Percentiles rank a stretch among this genome's conserved stretches.
Evolutionary conservation across 2,113 vertebrate genomes (phyloP).

Genomic region (Charadrius vociferus): DNA sequence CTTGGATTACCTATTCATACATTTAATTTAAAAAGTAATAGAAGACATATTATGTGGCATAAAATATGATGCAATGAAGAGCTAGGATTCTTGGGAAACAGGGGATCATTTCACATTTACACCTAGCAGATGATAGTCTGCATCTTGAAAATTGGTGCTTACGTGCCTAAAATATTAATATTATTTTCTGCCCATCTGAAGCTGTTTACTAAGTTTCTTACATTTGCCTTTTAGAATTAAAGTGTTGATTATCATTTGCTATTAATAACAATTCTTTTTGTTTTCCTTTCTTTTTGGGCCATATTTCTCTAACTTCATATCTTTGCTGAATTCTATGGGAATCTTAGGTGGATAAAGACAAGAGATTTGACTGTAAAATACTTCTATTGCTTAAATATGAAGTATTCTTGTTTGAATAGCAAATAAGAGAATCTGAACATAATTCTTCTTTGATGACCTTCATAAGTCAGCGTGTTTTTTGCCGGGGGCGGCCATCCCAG

Average conservation of each 20-base stretch:
- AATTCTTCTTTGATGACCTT: background rate
- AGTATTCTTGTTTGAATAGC: background rate
- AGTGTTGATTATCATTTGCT: background rate
- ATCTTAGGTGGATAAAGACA: background rate
- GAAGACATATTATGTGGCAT: constrained; percentile 29
- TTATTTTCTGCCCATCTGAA: background rate
- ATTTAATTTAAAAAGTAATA: constrained; percentile 67
- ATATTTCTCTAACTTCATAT: background rate
- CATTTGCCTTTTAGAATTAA: background rate
- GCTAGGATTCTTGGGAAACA: constrained; percentile 27
- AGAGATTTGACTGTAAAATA: background rate
- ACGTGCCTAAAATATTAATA: background rate
- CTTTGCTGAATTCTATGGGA: background rate
- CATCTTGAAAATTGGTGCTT: constrained; percentile 9
- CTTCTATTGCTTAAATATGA: background rate
- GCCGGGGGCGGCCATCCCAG: background rate
- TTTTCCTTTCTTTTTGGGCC: background rate
- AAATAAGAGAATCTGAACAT: background rate
- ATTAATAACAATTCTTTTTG: background rate
- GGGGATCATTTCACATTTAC: constrained; percentile 55
- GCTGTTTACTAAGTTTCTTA: background rate
- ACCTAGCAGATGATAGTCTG: constrained; percentile 28
- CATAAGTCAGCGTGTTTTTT: background rate
- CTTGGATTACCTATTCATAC: constrained; percentile 25
- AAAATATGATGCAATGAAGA: constrained; percentile 27